Conservation (phyloP, 2,113 vertebrate species). For the Saccopteryx leptura region DNA sequence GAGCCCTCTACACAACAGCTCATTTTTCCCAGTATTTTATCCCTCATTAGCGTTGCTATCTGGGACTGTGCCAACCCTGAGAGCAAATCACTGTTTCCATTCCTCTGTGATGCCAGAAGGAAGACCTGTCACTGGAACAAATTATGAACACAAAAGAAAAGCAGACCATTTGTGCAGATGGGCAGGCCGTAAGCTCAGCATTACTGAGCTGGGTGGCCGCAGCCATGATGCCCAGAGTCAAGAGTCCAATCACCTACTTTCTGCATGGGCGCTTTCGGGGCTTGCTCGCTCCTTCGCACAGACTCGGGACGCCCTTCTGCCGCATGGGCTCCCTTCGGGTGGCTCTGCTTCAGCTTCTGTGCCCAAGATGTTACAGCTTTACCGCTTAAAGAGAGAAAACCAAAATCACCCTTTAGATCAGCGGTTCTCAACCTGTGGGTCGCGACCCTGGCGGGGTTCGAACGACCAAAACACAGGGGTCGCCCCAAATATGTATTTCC, state of each 20-base stretch:
- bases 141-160: background rate
- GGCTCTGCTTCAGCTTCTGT: constrained; percentile 92
- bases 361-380: constrained; percentile 96
- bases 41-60: background rate
- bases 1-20: background rate
- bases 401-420: background rate
- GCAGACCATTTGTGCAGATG: background rate
- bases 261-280: constrained; percentile 52
- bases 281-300: constrained; percentile 74
- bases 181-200: background rate
- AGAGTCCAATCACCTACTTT: constrained; percentile 80
- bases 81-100: background rate
- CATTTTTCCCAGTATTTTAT: background rate
- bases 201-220: too few species aligned
- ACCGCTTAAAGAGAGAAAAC: constrained; percentile 79
- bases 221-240: background rate
- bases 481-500: too few species aligned
- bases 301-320: constrained; percentile 76
- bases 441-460: too few species aligned
- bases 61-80: background rate
- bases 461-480: too few species aligned
- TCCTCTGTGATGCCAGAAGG: background rate
- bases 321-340: constrained; percentile 86
- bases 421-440: too few species aligned
- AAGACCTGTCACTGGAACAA: background rate